Evolutionary conservation across 2,888 invertebrate genomes (phyloP).

Genomic region (Drosophila dives): DNA sequence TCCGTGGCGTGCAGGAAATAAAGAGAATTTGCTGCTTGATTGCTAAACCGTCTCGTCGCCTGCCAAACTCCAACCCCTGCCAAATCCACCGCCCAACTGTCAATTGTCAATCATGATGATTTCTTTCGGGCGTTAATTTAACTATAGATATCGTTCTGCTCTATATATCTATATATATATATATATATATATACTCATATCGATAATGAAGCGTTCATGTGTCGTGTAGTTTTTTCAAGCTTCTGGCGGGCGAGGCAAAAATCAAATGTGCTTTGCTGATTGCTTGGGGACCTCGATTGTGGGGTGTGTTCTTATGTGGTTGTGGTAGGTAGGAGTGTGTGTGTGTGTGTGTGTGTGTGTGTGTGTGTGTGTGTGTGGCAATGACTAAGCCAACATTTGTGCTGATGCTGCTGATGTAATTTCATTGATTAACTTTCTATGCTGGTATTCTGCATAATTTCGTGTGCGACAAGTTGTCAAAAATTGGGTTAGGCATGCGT

Average conservation of each 20-base stretch:
- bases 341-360: constrained; percentile 6
- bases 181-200: constrained; percentile 18
- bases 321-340: constrained; percentile 1
- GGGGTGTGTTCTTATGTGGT: constrained; percentile 7
- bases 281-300: constrained; percentile 70
- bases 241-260: constrained; percentile 61
- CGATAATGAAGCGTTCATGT: constrained; percentile 71
- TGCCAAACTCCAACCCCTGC: constrained; percentile 10
- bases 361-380: constrained; percentile 12
- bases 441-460: constrained; percentile 73
- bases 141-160: constrained; percentile 55
- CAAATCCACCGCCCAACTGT: constrained; percentile 39
- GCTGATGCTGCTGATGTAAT: constrained; percentile 73
- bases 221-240: constrained; percentile 46
- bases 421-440: constrained; percentile 79
- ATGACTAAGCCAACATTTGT: constrained; percentile 58
- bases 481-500: constrained; percentile 69
- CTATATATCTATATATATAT: constrained; percentile 5
- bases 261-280: constrained; percentile 79
- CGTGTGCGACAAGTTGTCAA: constrained; percentile 73
- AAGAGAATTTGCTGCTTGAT: constrained; percentile 65
- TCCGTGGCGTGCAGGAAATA: constrained; percentile 59
- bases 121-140: constrained; percentile 73
- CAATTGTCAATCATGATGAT: constrained; percentile 75
- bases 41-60: constrained; percentile 30